phyloP scores from a whole-genome alignment of 2,797 vertebrate species.

The Synaphobranchus kaupii region DNA sequence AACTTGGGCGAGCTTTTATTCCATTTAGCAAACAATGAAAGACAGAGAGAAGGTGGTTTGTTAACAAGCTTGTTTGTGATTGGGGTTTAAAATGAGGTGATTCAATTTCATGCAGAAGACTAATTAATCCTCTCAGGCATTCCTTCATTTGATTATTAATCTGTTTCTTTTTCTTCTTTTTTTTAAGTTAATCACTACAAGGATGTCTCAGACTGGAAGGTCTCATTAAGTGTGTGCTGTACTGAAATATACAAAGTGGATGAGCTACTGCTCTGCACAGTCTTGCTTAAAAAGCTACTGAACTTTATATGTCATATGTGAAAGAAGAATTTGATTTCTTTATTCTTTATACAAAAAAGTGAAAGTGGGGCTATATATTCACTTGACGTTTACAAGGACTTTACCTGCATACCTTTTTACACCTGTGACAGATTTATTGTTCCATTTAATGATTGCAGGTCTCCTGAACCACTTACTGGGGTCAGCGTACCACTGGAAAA shows the following conservation, averaged over 20 bases:
- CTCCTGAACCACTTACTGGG: neutral
- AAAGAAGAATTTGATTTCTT: constrained; percentile 13
- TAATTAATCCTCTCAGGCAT: constrained; percentile 32
- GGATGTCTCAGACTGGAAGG: constrained; percentile 7
- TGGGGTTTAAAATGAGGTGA: constrained; percentile 7
- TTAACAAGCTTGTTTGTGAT: constrained; percentile 28
- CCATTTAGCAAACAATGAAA: constrained; percentile 19
- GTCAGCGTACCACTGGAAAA: constrained; percentile 9
- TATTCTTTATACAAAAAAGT: constrained; percentile 1
- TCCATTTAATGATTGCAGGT: constrained; percentile 6
- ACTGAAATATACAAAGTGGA: neutral
- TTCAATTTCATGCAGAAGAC: constrained; percentile 17
- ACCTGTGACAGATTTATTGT: constrained; percentile 10
- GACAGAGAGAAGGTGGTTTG: constrained; percentile 24
- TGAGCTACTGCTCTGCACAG: neutral
- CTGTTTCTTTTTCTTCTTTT: neutral
- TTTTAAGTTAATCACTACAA: constrained; percentile 19
- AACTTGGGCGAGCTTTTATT: constrained; percentile 15
- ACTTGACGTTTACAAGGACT: constrained; percentile 13
- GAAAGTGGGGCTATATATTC: constrained; percentile 6
- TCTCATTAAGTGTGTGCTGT: neutral
- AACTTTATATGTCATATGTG: neutral
- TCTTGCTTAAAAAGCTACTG: constrained; percentile 12
- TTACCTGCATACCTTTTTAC: constrained; percentile 1
- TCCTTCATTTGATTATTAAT: constrained; percentile 22